Conservation (phyloP, 1,140 invertebrate species). For the Bombyx mandarina region DNA sequence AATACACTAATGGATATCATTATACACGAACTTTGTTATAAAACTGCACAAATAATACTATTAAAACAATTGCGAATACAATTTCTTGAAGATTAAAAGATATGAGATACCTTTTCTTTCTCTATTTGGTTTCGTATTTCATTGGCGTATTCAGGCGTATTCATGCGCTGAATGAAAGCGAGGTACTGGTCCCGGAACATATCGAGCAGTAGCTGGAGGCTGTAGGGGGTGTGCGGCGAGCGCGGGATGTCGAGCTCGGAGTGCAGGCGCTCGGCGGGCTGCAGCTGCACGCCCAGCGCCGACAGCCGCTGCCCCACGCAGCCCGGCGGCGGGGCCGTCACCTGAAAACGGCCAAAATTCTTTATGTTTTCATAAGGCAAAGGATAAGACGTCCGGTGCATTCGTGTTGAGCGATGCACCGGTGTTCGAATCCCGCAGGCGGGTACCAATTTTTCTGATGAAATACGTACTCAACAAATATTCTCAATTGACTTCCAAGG, state of each 20-base stretch:
- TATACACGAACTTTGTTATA: no score
- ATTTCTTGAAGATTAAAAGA: no score
- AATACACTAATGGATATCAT: no score
- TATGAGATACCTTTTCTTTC: slow-evolving; percentile 77
- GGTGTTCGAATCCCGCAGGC: no score
- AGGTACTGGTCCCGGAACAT: slow-evolving; percentile 88
- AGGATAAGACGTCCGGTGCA: no score
- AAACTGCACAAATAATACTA: no score
- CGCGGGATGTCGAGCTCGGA: slow-evolving; percentile 85
- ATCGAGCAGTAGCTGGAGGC: slow-evolving; percentile 87
- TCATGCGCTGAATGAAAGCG: slow-evolving; percentile 85
- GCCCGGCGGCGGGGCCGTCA: slow-evolving; percentile 81
- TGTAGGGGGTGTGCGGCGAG: slow-evolving; percentile 85
- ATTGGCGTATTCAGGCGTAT: slow-evolving; percentile 79
- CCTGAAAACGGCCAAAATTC: slow-evolving; percentile 20
- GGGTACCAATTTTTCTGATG: no score
- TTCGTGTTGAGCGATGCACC: no score
- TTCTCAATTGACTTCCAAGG: no score
- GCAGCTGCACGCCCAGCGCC: slow-evolving; percentile 74
- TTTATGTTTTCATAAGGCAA: neutral
- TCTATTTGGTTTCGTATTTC: slow-evolving; percentile 85
- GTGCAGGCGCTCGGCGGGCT: slow-evolving; percentile 76
- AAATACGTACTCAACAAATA: no score
- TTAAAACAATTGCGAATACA: no score
- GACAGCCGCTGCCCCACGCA: slow-evolving; percentile 92